Conservation (phyloP, 2,888 invertebrate genomes). For the Chrysolina americana region DNA sequence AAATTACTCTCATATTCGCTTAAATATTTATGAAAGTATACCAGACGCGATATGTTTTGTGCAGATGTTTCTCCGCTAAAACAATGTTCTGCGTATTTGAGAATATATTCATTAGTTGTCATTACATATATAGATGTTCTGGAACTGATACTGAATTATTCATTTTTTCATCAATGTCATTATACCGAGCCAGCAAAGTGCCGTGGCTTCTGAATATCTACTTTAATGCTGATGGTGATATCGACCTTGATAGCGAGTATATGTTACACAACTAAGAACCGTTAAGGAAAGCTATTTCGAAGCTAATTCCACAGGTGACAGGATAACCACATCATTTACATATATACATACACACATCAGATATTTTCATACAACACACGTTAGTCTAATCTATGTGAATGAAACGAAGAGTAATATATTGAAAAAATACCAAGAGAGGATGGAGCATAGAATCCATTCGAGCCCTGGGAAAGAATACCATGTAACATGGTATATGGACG, state of each 20-base stretch:
- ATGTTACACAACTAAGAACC: conserved; percentile 1
- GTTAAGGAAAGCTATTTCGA: conserved; percentile 4
- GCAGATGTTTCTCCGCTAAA: conserved; percentile 41
- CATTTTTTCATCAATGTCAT: conserved; percentile 33
- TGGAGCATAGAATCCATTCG: no score
- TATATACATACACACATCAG: background rate
- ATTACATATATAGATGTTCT: conserved; percentile 48
- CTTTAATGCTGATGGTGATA: background rate
- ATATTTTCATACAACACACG: no score
- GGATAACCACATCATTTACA: background rate
- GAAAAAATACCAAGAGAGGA: no score
- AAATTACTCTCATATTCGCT: conserved; percentile 55
- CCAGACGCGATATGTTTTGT: conserved; percentile 46
- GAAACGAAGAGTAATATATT: no score
- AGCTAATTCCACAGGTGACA: background rate
- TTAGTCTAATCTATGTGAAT: no score
- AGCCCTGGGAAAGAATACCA: no score
- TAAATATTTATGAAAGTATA: conserved; percentile 59
- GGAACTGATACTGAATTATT: conserved; percentile 42
- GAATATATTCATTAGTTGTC: conserved; percentile 43
- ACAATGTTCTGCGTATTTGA: conserved; percentile 12
- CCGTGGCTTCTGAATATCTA: background rate
- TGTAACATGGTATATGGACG: no score
- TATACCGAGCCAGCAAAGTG: background rate
- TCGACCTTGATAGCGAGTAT: conserved; percentile 2